Evolutionary conservation across 92 coral and sea anemone species (phyloP).

Genomic region (Siderastrea radians): DNA sequence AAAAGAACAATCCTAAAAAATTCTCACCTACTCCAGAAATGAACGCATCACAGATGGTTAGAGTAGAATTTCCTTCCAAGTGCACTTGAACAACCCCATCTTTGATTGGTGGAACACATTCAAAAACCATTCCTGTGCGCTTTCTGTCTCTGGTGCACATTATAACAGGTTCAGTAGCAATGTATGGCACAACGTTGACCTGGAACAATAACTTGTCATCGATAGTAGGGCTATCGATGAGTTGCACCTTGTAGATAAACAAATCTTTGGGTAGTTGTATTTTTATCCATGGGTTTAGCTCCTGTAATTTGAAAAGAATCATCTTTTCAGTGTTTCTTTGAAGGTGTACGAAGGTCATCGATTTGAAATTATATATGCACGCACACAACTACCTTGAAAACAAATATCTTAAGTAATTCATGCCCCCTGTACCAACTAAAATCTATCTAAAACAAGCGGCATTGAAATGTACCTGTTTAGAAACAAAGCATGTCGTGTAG

Average conservation of each 20-base stretch:
- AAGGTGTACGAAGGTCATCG: too few species aligned
- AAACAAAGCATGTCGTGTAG: background rate
- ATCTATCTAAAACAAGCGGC: background rate
- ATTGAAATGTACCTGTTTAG: background rate
- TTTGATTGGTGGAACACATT: background rate
- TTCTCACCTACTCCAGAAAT: background rate
- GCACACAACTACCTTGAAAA: too few species aligned
- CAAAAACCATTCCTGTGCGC: background rate
- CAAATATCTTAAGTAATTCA: too few species aligned
- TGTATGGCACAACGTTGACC: background rate
- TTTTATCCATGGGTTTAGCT: background rate
- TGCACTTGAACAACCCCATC: background rate
- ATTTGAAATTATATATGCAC: too few species aligned
- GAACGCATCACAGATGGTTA: background rate
- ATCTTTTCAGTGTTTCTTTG: too few species aligned
- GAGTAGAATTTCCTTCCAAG: background rate
- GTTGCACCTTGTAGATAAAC: background rate
- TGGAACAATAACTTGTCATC: background rate
- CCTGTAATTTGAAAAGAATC: background rate
- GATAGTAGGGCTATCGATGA: background rate
- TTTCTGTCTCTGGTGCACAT: background rate
- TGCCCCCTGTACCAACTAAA: too few species aligned
- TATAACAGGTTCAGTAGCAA: background rate
- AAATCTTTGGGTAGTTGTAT: background rate
- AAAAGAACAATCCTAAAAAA: too few species aligned